A percentile compares a stretch with the other conserved stretches of the same genome.
Conservation (phyloP, 2,113 vertebrate species). For the Bujurquina vittata region DNA sequence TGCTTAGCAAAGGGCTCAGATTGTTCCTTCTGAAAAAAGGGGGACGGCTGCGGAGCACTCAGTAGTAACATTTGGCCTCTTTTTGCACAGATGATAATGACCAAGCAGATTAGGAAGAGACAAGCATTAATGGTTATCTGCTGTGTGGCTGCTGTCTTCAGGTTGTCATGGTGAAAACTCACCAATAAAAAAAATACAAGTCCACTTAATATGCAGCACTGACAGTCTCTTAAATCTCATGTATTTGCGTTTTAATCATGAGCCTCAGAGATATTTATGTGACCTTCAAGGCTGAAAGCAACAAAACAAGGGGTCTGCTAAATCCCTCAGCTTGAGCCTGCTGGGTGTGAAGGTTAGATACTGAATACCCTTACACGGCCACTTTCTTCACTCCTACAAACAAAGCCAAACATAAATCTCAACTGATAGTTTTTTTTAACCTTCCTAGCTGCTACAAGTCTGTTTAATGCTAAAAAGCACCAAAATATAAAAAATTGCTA, state of each 20-base stretch:
- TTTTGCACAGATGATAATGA: constrained; percentile 64
- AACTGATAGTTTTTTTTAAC: background rate
- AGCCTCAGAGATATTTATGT: constrained; percentile 46
- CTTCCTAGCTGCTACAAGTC: background rate
- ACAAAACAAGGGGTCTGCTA: constrained; percentile 47
- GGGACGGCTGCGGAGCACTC: constrained; percentile 42
- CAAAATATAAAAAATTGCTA: constrained; percentile 16
- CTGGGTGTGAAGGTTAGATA: constrained; percentile 69
- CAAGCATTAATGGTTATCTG: constrained; percentile 48
- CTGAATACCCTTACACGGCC: constrained; percentile 42
- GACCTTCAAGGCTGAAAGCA: constrained; percentile 65
- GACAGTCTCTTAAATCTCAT: constrained; percentile 31
- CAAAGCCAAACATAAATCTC: constrained; percentile 26
- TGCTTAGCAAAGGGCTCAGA: constrained; percentile 56
- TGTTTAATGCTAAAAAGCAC: constrained; percentile 11
- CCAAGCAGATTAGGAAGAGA: constrained; percentile 59
- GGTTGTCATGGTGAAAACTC: constrained; percentile 60
- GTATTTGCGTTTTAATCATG: constrained; percentile 44
- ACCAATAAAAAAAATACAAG: background rate
- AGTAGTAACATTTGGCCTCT: constrained; percentile 61
- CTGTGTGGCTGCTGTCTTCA: constrained; percentile 36
- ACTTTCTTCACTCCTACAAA: constrained; percentile 34
- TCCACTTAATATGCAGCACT: background rate
- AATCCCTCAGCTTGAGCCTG: constrained; percentile 55
- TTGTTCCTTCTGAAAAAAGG: constrained; percentile 57